Evolutionary conservation across 2,797 vertebrate species (phyloP).

Genomic region (Glyptemys insculpta): DNA sequence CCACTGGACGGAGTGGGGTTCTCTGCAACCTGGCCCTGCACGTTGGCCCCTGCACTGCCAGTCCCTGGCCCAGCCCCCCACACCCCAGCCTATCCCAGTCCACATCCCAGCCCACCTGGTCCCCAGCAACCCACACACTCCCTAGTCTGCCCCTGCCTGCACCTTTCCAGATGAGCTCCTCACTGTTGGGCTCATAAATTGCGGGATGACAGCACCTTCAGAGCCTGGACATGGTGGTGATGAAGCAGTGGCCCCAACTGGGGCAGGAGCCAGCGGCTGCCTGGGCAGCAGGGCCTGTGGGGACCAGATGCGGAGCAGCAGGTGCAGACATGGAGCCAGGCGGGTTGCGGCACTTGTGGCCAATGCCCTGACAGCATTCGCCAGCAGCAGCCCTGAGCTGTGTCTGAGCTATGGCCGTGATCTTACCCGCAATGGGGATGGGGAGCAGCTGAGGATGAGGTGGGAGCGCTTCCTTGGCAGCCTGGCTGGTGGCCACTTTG

Average conservation of each 20-base stretch:
- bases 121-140: not conserved
- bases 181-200: slow-evolving; percentile 89
- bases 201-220: slow-evolving; percentile 89
- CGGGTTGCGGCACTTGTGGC: slow-evolving; percentile 87
- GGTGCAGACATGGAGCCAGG: slow-evolving; percentile 91
- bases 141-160: not conserved
- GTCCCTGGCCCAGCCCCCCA: not conserved
- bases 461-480: not conserved
- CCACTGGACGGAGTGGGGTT: not conserved
- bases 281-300: slow-evolving; percentile 64
- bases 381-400: slow-evolving; percentile 88
- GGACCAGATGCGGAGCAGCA: slow-evolving; percentile 86
- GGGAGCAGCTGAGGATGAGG: not conserved
- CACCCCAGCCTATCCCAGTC: not conserved
- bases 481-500: not conserved
- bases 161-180: slow-evolving; percentile 91
- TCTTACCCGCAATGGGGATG: slow-evolving; percentile 75
- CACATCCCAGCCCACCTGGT: not conserved
- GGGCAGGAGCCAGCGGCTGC: not conserved
- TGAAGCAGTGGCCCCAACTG: slow-evolving; percentile 85
- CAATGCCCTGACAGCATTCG: slow-evolving; percentile 89
- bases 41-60: not conserved
- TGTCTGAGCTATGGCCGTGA: slow-evolving; percentile 89
- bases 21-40: not conserved
- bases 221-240: slow-evolving; percentile 89